Percentiles rank a stretch among this genome's conserved stretches.
Conservation (phyloP, 2,113 vertebrate genomes). For the Pipa parva region DNA sequence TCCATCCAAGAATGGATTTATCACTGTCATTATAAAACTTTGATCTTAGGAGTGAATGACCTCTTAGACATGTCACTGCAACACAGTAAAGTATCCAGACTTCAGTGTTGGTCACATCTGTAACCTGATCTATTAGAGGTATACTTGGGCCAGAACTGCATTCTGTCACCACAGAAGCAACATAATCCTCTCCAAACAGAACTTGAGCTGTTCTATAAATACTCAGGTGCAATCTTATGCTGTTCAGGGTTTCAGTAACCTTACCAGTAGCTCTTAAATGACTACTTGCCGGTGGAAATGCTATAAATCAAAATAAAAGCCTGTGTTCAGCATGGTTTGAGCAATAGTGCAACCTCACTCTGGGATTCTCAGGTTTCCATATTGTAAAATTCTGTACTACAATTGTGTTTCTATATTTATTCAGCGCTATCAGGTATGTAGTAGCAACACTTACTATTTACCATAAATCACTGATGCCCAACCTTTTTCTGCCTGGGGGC, state of each 20-base stretch:
- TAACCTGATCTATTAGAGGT: constrained; percentile 1
- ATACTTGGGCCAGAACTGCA: constrained; percentile 4
- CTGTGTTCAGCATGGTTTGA: too few species aligned
- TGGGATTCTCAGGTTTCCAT: too few species aligned
- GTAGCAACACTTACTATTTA: too few species aligned
- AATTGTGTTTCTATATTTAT: too few species aligned
- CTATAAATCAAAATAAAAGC: neutral
- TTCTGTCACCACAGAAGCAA: constrained; percentile 19
- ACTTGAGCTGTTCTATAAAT: constrained; percentile 26
- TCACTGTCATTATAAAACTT: neutral
- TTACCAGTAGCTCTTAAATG: neutral
- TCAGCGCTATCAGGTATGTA: too few species aligned
- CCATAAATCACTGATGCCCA: too few species aligned
- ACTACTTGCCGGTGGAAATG: neutral
- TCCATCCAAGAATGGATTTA: neutral
- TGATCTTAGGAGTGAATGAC: neutral
- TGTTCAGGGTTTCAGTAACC: neutral
- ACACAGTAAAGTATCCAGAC: neutral
- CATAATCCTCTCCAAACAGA: constrained; percentile 4
- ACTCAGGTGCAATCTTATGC: neutral
- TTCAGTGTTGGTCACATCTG: neutral
- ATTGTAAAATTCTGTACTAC: too few species aligned
- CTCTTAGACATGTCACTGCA: neutral
- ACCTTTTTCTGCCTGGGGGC: too few species aligned
- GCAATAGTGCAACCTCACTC: too few species aligned